Evolutionary conservation across 2,888 invertebrate species (phyloP).

Genomic region (Caenorhabditis sp.): DNA sequence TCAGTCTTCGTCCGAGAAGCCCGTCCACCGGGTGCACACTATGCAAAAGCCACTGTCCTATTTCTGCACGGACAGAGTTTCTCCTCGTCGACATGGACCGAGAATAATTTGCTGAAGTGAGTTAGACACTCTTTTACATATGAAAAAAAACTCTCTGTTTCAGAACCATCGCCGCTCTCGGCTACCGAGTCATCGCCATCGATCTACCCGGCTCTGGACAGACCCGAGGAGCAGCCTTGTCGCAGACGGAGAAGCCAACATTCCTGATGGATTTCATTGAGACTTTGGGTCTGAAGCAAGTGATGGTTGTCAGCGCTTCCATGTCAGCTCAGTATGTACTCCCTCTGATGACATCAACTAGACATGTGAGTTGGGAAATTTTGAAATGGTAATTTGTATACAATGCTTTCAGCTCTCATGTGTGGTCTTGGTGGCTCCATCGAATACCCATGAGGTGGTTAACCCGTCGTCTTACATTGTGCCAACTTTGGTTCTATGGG

Average conservation of each 20-base stretch:
- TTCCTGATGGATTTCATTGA: slow-evolving; percentile 68
- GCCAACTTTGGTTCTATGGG: slow-evolving; percentile 74
- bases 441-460: slow-evolving; percentile 72
- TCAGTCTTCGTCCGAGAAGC: slow-evolving; percentile 72
- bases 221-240: slow-evolving; percentile 64
- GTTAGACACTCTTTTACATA: too few relatives aligned
- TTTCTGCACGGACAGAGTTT: slow-evolving; percentile 76
- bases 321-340: slow-evolving; percentile 75
- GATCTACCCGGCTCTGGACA: slow-evolving; percentile 74
- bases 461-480: slow-evolving; percentile 63
- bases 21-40: slow-evolving; percentile 71
- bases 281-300: slow-evolving; percentile 69
- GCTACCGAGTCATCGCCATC: slow-evolving; percentile 72
- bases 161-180: slow-evolving; percentile 69
- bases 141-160: too few relatives aligned
- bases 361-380: slow-evolving; percentile 37
- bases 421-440: slow-evolving; percentile 73
- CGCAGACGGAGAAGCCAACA: slow-evolving; percentile 61
- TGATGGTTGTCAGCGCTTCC: slow-evolving; percentile 72
- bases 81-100: slow-evolving; percentile 71
- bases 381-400: background rate
- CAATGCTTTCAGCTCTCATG: slow-evolving; percentile 60
- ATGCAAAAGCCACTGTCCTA: slow-evolving; percentile 70
- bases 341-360: slow-evolving; percentile 65
- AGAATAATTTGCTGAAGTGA: slow-evolving; percentile 65